Percentiles rank a stretch among this genome's conserved stretches.
phyloP scores from a whole-genome alignment of 2,797 vertebrate genomes.

The Mycteria americana region DNA sequence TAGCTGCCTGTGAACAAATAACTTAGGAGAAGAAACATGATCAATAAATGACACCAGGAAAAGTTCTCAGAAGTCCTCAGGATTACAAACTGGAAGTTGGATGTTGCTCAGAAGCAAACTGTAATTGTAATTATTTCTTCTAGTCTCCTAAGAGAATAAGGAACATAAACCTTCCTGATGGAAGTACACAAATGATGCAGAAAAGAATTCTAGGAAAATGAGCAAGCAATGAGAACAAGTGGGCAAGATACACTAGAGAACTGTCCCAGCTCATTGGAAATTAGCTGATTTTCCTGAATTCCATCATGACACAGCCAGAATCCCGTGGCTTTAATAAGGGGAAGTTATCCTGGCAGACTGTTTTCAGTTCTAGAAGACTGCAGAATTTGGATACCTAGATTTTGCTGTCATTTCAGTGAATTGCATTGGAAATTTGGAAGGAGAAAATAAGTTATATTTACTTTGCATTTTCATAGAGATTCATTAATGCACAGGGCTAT shows the following conservation, averaged over 20 bases:
- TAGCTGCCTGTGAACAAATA: background rate
- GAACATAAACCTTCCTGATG: background rate
- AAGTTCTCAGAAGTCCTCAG: background rate
- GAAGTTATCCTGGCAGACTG: background rate
- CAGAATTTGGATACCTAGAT: background rate
- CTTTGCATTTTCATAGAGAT: background rate
- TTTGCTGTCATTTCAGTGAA: background rate
- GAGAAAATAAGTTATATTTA: background rate
- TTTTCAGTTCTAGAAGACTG: background rate
- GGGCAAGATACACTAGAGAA: background rate
- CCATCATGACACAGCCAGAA: background rate
- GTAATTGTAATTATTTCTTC: background rate
- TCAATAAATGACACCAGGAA: background rate
- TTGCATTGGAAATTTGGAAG: background rate
- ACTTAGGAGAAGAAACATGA: background rate
- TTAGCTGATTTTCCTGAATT: background rate
- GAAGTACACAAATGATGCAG: background rate
- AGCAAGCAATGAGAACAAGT: background rate
- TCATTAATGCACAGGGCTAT: background rate
- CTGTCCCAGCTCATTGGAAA: background rate
- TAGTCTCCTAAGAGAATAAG: background rate
- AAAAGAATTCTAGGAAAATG: background rate
- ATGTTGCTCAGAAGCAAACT: background rate
- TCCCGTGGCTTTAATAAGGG: background rate
- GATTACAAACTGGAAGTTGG: background rate